These are phyloP conservation scores for Auanema sp. DNA, from an alignment of 2,888 invertebrate species.

Conservation along the genomic window DNA sequence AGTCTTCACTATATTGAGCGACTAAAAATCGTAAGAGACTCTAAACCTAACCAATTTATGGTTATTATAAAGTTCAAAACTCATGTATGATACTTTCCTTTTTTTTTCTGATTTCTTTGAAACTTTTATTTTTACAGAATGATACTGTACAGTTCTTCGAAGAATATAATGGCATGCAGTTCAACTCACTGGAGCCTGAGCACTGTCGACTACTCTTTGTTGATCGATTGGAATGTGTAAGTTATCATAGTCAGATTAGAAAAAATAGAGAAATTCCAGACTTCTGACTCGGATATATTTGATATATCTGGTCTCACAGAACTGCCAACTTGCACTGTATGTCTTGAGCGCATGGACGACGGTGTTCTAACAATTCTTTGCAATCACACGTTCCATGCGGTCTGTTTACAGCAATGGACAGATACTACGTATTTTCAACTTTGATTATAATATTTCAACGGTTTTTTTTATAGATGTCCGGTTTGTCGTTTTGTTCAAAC, in stretches of 20 bases:
- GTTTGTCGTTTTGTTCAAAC: conserved; percentile 90
- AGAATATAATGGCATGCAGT: conserved; percentile 87
- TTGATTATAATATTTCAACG: background rate
- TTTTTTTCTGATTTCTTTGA: conserved; percentile 5
- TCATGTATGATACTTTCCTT: conserved; percentile 65
- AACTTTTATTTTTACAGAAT: conserved; percentile 68
- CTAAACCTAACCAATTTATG: conserved; percentile 93
- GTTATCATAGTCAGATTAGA: conserved; percentile 34
- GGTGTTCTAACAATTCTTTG: conserved; percentile 92
- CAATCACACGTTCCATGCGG: conserved; percentile 95
- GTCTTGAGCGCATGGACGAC: conserved; percentile 90
- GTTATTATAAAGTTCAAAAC: conserved; percentile 81
- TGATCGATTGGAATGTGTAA: conserved; percentile 82
- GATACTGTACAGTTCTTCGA: conserved; percentile 88
- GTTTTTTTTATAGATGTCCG: conserved; percentile 79
- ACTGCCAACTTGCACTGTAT: conserved; percentile 93
- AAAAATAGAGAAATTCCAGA: conserved; percentile 5
- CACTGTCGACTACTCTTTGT: conserved; percentile 94
- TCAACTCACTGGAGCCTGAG: conserved; percentile 88
- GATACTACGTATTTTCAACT: conserved; percentile 74
- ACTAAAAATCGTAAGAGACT: conserved; percentile 80
- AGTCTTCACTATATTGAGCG: conserved; percentile 23
- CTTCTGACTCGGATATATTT: conserved; percentile 22
- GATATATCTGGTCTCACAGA: conserved; percentile 71
- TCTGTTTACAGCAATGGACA: conserved; percentile 92